phyloP scores from a whole-genome alignment of 1,140 invertebrate species.

The Diorhabda elongata region DNA sequence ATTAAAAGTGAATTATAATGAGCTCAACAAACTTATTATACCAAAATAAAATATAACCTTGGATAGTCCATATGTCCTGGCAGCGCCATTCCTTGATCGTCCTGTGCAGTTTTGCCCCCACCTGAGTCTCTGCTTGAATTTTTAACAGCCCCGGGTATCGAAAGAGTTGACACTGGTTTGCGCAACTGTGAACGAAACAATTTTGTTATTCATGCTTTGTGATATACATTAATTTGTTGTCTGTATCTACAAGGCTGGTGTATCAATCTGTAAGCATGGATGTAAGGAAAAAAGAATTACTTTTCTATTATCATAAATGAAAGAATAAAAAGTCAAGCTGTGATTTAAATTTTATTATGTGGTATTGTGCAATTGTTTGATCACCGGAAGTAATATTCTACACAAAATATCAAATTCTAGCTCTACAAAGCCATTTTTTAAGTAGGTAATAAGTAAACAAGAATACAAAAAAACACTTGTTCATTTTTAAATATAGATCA shows the following conservation, averaged over 20 bases:
- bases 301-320: too few species aligned
- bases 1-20: too few species aligned
- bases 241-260: not conserved
- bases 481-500: too few species aligned
- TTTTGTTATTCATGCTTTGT: not conserved
- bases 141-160: constrained; percentile 90
- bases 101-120: constrained; percentile 51
- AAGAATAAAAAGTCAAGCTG: too few species aligned
- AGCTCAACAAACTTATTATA: too few species aligned
- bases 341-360: too few species aligned
- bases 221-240: not conserved
- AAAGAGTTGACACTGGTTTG: constrained; percentile 93
- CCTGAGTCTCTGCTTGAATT: constrained; percentile 69
- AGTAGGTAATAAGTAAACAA: too few species aligned
- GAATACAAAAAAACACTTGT: too few species aligned
- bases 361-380: too few species aligned
- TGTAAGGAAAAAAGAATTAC: not conserved
- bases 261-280: not conserved
- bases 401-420: too few species aligned
- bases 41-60: constrained; percentile 39
- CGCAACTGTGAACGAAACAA: constrained; percentile 71
- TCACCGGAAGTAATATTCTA: too few species aligned
- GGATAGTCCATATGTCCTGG: constrained; percentile 80
- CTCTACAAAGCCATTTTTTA: too few species aligned
- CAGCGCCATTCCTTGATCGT: constrained; percentile 44